Evolutionary conservation across 1,140 invertebrate genomes (phyloP), one percentile per base, ranked within the genome.

Genomic region (Oncopodura yosiiana): DNA sequence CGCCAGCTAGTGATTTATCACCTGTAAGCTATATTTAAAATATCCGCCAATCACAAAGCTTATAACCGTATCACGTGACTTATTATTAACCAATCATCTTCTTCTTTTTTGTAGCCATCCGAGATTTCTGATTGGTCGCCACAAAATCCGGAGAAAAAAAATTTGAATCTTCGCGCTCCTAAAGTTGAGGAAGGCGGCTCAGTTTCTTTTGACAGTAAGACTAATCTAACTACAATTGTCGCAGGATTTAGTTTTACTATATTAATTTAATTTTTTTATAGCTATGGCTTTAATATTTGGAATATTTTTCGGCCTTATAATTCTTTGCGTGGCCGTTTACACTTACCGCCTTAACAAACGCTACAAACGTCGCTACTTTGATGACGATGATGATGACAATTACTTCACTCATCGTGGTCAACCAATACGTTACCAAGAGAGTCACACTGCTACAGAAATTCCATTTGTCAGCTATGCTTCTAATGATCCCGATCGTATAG

Each of bases 371-470:
- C 29, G 61, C 16, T 48, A 48, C 8, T 57, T 65, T 21, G 60
- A 66, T 21, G 60, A 66, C 6, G 64, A 63, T 44, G 50, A 64
- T 32, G 65, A 63, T 21, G 64, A 67, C 32, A 63, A 66, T 24
- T 63, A 49, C 43, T 70, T 73, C 64, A 77, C 70, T 59, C 75
- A 73, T 65, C 61, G 53, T 6, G 44, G 39, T 16, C 60, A 42
- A 8, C n/a, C 49, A 12, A 50, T 56, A n/a, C 45, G 57, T 16
- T 57, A 56, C 18, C 42, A 43, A 6, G 51, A 50, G n/a, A n/a
- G n/a, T n/a, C n/a, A 37, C 48, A 43, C 12, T 23, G 19, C 21
- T 45, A 54, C 14, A 53, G 39, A 2, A 34, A 46, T 49, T 4
- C 21, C 55, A 32, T 61, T 53, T 21, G 30, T 26, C 16, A 39